Percentiles rank a stretch among this genome's conserved stretches.
phyloP scores from a whole-genome alignment of 2,113 vertebrate species.

The Pagrus major region DNA sequence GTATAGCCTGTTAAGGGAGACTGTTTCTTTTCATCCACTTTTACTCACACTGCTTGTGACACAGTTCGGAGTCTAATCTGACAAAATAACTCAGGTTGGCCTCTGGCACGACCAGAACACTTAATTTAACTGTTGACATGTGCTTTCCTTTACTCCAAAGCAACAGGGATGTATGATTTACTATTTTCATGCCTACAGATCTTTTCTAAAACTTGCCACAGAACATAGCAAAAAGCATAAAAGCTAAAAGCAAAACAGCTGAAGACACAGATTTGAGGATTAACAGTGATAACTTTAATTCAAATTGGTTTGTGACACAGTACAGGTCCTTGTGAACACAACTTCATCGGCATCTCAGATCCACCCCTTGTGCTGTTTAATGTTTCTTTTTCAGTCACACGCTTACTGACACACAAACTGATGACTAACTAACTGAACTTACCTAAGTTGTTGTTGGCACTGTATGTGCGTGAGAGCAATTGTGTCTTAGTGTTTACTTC shows the following conservation, averaged over 20 bases:
- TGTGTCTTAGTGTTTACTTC: too few species aligned
- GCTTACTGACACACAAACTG: background rate
- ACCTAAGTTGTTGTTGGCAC: background rate
- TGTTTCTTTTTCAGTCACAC: background rate
- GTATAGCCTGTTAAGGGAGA: background rate
- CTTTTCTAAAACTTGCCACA: background rate
- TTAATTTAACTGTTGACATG: background rate
- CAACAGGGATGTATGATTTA: background rate
- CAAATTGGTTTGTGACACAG: background rate
- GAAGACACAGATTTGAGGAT: background rate
- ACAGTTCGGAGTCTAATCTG: background rate
- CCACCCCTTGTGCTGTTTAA: background rate
- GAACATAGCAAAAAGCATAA: background rate
- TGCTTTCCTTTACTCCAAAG: background rate
- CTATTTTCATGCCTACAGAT: constrained; percentile 1
- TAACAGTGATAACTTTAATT: too few species aligned
- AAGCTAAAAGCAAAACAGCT: too few species aligned
- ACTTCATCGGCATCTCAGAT: background rate
- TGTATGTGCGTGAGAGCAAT: background rate
- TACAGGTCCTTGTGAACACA: background rate
- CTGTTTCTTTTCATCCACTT: background rate
- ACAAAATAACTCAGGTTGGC: background rate
- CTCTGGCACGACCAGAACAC: background rate
- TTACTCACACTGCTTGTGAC: background rate
- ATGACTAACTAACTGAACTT: background rate